A percentile compares a stretch with the other conserved stretches of the same genome.
phyloP scores from a whole-genome alignment of 2,797 vertebrate genomes.

The Pipistrellus kuhlii region DNA sequence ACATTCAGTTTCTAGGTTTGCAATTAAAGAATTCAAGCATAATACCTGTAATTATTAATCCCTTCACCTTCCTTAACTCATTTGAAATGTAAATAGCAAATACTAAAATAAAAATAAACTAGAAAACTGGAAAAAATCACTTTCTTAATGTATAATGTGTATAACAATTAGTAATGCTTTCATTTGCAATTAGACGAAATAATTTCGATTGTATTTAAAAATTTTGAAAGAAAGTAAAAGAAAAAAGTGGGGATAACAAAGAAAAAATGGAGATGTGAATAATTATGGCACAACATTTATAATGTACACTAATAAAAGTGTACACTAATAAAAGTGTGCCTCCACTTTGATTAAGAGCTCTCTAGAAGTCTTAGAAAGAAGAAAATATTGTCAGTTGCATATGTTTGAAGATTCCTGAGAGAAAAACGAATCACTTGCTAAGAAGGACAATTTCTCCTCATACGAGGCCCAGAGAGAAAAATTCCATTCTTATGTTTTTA shows the following conservation, averaged over 20 bases:
- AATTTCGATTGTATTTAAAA: not conserved
- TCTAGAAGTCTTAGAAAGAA: not conserved
- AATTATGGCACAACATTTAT: not conserved
- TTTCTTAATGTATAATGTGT: not conserved
- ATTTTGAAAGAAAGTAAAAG: not conserved
- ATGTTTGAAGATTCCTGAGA: not conserved
- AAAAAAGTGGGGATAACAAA: not conserved
- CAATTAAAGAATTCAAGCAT: not conserved
- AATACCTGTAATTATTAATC: not conserved
- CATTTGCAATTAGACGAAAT: not conserved
- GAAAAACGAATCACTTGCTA: not conserved
- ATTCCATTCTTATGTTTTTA: not conserved
- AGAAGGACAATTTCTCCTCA: not conserved
- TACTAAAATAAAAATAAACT: slow-evolving; percentile 24
- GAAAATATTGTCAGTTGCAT: not conserved
- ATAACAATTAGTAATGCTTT: slow-evolving; percentile 3
- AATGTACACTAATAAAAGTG: not conserved
- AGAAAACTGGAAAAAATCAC: slow-evolving; percentile 1
- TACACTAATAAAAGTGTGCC: not conserved
- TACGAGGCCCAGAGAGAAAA: not conserved
- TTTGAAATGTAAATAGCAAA: not conserved
- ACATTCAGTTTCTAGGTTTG: not conserved
- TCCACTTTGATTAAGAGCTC: not conserved
- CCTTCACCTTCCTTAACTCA: not conserved
- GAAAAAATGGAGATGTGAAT: not conserved